Evolutionary conservation across 2,113 vertebrate genomes (phyloP), one percentile per base, ranked within the genome.

Genomic region (Paralichthys olivaceus): DNA sequence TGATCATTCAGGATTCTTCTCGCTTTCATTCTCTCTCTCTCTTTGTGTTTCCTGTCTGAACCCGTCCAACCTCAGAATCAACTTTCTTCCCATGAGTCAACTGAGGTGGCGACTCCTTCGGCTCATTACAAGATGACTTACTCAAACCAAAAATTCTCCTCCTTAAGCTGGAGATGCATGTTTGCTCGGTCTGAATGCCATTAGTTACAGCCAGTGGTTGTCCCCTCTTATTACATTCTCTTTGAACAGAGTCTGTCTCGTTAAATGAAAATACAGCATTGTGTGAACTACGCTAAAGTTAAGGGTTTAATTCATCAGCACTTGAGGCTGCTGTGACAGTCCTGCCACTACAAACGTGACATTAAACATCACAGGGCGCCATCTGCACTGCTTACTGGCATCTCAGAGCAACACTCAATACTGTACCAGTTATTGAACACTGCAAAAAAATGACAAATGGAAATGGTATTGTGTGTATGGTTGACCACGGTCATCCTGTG

Each of bases 31-130:
- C 25, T n/a, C 73, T 22, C 80, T 55, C 80, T 71, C 59, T 25
- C 22, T 59, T 59, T 54, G 55, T 7, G 17, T 80, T 79, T 87
- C 77, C 58, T 67, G 23, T 19, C 61, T 47, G 55, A 55, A 75
- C n/a, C 51, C 40, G 59, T 75, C 80, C 71, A 73, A 88, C 84
- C 85, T 84, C 87, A 88, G 29, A 62, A 84, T 84, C 76, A 57
- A 61, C 83, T 88, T 87, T 86, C 83, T 76, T 87, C 88, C 83
- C 66, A 69, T 89, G 87, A 88, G 72, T 87, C 83, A 80, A 25
- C 72, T 76, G 79, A 81, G 77, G 75, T 80, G 81, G 84, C 74
- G 85, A 81, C 64, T 82, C 71, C 60, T 79, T 71, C 72, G 55
- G 72, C 74, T 84, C 79, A 84, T 91, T 89, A 85, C 77, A 78